These are phyloP conservation scores for Doris montereyensis DNA, from an alignment of 2,888 invertebrate genomes.

Conservation along the genomic window DNA sequence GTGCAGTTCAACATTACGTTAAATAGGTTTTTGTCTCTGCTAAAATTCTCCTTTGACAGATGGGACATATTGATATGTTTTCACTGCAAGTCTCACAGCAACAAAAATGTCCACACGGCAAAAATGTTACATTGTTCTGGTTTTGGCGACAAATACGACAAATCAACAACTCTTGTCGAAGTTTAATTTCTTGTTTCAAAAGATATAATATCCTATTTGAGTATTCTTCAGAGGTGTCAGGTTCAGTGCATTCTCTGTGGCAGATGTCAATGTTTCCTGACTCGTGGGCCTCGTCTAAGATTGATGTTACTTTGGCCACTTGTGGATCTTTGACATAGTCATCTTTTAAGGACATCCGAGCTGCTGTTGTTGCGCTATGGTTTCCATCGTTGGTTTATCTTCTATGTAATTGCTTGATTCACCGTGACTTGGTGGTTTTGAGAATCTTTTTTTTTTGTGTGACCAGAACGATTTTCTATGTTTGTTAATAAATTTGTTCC, in stretches of 20 bases:
- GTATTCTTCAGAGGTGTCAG: not conserved
- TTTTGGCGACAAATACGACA: conserved; percentile 12
- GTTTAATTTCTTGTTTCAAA: conserved; percentile 2
- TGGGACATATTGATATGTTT: conserved; percentile 9
- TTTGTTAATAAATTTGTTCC: too few relatives aligned
- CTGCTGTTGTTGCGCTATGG: too few relatives aligned
- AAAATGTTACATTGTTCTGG: conserved; percentile 1
- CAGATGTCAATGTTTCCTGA: not conserved
- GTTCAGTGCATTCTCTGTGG: not conserved
- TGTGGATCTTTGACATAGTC: too few relatives aligned
- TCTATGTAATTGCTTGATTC: too few relatives aligned
- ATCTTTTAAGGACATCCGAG: too few relatives aligned
- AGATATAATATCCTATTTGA: not conserved
- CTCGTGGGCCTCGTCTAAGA: too few relatives aligned
- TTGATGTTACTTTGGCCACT: too few relatives aligned
- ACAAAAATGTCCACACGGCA: conserved; percentile 35
- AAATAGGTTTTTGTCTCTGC: conserved; percentile 31
- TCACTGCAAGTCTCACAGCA: conserved; percentile 29
- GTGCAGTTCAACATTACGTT: not conserved
- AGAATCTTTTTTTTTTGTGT: too few relatives aligned
- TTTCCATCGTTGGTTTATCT: too few relatives aligned
- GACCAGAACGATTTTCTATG: too few relatives aligned
- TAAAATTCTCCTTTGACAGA: conserved; percentile 20
- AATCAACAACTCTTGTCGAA: not conserved
- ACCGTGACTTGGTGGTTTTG: too few relatives aligned